Evolutionary conservation across 2,113 vertebrate species (phyloP).

Genomic region (Syrrhaptes paradoxus): DNA sequence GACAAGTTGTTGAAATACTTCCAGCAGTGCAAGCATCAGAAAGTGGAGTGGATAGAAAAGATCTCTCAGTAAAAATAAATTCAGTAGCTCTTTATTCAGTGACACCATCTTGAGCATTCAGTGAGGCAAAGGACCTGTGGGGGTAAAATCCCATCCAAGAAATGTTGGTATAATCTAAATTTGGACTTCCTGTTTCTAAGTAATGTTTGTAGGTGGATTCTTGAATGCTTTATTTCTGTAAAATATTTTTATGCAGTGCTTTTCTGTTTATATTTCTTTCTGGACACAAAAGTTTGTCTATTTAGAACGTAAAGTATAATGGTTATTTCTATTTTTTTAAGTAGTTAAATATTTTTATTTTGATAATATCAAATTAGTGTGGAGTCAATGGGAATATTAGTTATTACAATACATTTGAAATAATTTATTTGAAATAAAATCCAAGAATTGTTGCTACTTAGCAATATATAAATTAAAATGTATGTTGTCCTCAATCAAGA

Average conservation of each 20-base stretch:
- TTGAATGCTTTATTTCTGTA: neutral
- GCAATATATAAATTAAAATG: neutral
- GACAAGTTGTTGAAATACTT: neutral
- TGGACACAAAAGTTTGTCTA: neutral
- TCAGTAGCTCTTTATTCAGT: neutral
- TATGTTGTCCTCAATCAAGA: neutral
- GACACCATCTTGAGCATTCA: neutral
- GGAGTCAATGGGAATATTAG: neutral
- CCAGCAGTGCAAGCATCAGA: neutral
- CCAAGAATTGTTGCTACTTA: neutral
- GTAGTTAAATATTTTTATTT: neutral
- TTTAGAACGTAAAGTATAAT: neutral
- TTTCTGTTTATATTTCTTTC: neutral
- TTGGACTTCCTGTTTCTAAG: neutral
- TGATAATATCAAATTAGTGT: neutral
- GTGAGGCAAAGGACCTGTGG: accelerated
- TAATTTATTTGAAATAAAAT: neutral
- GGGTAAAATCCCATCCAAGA: neutral
- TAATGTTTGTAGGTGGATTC: neutral
- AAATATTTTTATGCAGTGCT: neutral
- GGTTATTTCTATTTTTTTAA: neutral
- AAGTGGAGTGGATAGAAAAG: neutral
- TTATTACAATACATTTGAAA: neutral
- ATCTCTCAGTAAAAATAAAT: neutral
- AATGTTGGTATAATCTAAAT: neutral